phyloP scores from a whole-genome alignment of 2,113 vertebrate species.

The Nesogale talazaci region DNA sequence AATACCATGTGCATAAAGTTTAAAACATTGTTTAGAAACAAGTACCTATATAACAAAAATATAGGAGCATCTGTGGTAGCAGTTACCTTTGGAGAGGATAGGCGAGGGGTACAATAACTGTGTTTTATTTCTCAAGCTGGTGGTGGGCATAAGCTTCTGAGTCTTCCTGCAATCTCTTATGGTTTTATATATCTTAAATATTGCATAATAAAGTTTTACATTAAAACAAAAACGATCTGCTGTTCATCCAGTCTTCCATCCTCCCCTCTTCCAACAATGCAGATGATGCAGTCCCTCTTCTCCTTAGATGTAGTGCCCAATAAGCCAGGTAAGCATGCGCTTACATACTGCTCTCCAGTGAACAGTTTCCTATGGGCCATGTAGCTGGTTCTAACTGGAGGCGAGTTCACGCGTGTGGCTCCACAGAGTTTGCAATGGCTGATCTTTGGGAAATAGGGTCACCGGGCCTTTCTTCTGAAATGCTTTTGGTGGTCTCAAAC shows the following conservation, averaged over 20 bases:
- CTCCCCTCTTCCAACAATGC: neutral
- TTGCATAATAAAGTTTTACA: neutral
- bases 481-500: neutral
- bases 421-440: neutral
- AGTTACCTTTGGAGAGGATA: neutral
- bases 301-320: neutral
- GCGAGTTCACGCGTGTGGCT: neutral
- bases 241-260: neutral
- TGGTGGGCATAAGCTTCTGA: rapidly evolving
- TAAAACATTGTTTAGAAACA: neutral
- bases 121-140: neutral
- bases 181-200: neutral
- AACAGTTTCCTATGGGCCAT: too few species aligned
- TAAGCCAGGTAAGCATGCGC: neutral
- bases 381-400: neutral
- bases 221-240: neutral
- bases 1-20: neutral
- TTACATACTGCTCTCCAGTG: too few species aligned
- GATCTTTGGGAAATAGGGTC: neutral
- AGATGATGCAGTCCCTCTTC: neutral
- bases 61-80: neutral
- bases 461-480: neutral
- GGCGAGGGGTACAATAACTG: neutral
- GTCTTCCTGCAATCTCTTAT: neutral
- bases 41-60: rapidly evolving